Percentiles rank a stretch among this genome's conserved stretches.
Evolutionary conservation across 2,797 vertebrate genomes (phyloP).

Genomic region (Petrocephalus schoutedeni): DNA sequence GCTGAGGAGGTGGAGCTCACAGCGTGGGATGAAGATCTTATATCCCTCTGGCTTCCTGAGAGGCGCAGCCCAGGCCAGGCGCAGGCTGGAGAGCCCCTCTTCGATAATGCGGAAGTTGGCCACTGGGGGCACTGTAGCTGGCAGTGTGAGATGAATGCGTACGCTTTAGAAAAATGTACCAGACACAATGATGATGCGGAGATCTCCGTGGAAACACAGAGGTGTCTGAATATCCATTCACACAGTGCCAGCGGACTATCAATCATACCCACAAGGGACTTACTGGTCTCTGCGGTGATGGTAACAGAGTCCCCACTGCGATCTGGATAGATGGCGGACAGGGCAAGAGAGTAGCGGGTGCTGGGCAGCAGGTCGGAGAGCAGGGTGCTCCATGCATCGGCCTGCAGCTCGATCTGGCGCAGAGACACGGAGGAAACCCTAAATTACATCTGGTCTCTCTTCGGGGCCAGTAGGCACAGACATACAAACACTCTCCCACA

Average conservation of each 20-base stretch:
- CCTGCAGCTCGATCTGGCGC: conserved; percentile 69
- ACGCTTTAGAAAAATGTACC: background rate
- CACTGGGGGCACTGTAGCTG: conserved; percentile 71
- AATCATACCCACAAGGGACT: conserved; percentile 32
- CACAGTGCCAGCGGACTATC: background rate
- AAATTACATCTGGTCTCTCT: background rate
- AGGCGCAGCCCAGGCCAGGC: conserved; percentile 73
- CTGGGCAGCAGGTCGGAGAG: conserved; percentile 68
- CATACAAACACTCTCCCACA: background rate
- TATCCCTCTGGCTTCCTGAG: conserved; percentile 67
- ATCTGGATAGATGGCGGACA: conserved; percentile 69
- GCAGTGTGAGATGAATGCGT: background rate
- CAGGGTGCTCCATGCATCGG: conserved; percentile 56
- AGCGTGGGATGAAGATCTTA: conserved; percentile 78
- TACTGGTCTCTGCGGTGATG: conserved; percentile 67
- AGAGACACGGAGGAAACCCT: conserved; percentile 5
- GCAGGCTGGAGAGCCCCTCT: conserved; percentile 73
- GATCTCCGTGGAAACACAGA: background rate
- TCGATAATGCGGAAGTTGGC: conserved; percentile 79
- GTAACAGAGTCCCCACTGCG: conserved; percentile 60
- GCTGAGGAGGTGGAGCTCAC: conserved; percentile 51
- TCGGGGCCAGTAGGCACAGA: background rate
- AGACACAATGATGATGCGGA: background rate
- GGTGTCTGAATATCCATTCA: background rate
- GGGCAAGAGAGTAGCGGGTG: conserved; percentile 65